Percentiles rank a stretch among this genome's conserved stretches.
These are phyloP conservation scores for Neolamprologus falcicula DNA, from an alignment of 2,113 vertebrate species.

Conservation along the genomic window DNA sequence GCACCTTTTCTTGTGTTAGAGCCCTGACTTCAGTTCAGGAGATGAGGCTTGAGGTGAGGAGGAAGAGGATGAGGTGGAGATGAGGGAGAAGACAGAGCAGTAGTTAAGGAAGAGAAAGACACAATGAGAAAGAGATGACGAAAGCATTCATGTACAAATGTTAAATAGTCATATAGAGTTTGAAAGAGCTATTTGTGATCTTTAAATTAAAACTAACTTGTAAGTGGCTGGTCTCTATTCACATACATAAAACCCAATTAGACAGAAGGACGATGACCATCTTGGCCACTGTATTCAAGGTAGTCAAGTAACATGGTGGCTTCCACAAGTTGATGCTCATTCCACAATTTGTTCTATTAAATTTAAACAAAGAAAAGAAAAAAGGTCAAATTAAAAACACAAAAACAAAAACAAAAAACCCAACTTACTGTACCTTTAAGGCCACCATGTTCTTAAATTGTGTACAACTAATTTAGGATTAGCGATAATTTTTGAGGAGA, in stretches of 20 bases:
- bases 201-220: not conserved
- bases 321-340: not conserved
- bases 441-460: not conserved
- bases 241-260: not conserved
- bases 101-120: not conserved
- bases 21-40: not conserved
- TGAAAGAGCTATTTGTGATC: not conserved
- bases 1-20: not conserved
- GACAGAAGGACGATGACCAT: not conserved
- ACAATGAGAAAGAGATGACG: not conserved
- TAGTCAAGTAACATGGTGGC: not conserved
- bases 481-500: not conserved
- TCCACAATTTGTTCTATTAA: not conserved
- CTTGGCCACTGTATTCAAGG: not conserved
- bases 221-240: not conserved
- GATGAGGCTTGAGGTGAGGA: not conserved
- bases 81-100: not conserved
- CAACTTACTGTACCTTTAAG: not conserved
- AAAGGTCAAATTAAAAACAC: not conserved
- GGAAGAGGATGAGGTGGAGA: not conserved
- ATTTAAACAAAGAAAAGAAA: not conserved
- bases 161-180: not conserved
- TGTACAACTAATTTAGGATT: not conserved
- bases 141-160: not conserved
- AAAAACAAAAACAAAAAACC: accelerated